Percentiles rank a stretch among this genome's conserved stretches.
phyloP scores from a whole-genome alignment of 2,888 invertebrate genomes.

The Sclerodermus sp. region DNA sequence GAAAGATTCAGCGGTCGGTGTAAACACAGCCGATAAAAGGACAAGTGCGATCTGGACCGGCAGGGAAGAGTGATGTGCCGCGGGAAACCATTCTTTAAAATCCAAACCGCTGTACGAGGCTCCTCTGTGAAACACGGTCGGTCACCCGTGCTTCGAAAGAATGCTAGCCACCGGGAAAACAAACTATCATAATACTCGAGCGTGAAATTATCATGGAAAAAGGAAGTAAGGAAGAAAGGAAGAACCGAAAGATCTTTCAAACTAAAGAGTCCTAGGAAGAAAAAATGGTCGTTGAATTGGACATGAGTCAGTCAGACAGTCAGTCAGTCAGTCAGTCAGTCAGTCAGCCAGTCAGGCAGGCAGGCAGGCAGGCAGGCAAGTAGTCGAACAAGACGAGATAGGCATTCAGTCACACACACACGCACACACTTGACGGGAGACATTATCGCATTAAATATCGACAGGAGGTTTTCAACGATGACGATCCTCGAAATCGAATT shows the following conservation, averaged over 20 bases:
- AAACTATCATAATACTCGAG: too few relatives aligned
- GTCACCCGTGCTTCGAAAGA: constrained; percentile 28
- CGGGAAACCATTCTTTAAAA: constrained; percentile 50
- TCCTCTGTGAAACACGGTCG: constrained; percentile 15
- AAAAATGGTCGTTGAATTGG: too few relatives aligned
- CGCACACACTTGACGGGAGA: constrained; percentile 49
- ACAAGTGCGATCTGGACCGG: constrained; percentile 22
- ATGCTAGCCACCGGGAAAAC: constrained; percentile 27
- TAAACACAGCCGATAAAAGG: constrained; percentile 49
- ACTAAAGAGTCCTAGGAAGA: too few relatives aligned
- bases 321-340: too few relatives aligned
- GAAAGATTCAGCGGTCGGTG: constrained; percentile 43
- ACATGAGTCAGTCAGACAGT: too few relatives aligned
- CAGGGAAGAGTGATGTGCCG: constrained; percentile 45
- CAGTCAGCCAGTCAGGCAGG: constrained; percentile 43
- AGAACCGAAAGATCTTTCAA: too few relatives aligned
- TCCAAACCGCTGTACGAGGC: constrained; percentile 25
- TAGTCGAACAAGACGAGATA: constrained; percentile 26
- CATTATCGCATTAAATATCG: constrained; percentile 56
- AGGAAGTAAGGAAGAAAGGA: too few relatives aligned
- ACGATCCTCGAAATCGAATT: constrained; percentile 30
- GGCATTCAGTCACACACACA: too few relatives aligned
- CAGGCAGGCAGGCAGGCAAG: constrained; percentile 29
- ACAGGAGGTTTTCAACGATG: constrained; percentile 49
- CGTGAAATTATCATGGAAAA: too few relatives aligned